A percentile compares a stretch with the other conserved stretches of the same genome.
These are phyloP conservation scores for Sepioteuthis lessoniana DNA, from an alignment of 2,888 invertebrate species.

Conservation along the genomic window DNA sequence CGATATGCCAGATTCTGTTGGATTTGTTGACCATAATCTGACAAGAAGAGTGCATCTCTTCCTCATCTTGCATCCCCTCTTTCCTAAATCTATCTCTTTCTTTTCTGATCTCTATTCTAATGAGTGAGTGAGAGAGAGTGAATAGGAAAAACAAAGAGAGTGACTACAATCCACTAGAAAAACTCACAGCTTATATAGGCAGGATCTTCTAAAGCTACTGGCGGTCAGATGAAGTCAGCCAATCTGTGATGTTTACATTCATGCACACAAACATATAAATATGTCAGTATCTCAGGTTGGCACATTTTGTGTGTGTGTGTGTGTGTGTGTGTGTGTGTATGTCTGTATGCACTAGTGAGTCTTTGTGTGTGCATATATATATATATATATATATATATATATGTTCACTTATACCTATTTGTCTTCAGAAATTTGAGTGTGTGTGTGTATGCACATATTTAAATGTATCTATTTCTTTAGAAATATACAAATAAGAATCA, in stretches of 20 bases:
- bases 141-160: not conserved
- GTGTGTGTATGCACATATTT: no score
- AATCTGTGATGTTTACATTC: not conserved
- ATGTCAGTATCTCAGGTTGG: not conserved
- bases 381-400: no score
- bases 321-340: no score
- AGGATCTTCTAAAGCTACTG: not conserved
- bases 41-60: not conserved
- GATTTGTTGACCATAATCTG: conserved; percentile 33
- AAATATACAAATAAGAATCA: no score
- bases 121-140: not conserved
- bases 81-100: not conserved
- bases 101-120: not conserved
- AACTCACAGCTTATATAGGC: not conserved
- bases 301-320: not conserved
- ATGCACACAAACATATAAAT: not conserved
- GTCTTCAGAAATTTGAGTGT: no score
- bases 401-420: no score
- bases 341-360: no score
- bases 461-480: no score
- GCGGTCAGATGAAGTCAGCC: not conserved
- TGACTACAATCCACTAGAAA: not conserved
- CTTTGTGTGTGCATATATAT: no score
- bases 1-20: not conserved
- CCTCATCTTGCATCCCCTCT: not conserved